phyloP scores from a whole-genome alignment of 2,113 vertebrate species.

The Thalassarche chlororhynchos region DNA sequence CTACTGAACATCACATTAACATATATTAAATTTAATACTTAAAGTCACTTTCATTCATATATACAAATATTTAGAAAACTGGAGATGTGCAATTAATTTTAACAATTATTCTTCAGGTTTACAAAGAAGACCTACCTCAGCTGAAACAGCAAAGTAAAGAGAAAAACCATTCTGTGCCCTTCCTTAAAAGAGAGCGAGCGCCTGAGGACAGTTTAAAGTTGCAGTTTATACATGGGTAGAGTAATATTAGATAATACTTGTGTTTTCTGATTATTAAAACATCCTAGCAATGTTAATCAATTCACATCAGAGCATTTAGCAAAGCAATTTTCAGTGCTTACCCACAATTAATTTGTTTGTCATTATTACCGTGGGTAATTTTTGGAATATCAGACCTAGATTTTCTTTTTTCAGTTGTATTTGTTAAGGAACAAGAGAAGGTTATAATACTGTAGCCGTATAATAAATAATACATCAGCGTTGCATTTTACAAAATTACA shows the following conservation, averaged over 20 bases:
- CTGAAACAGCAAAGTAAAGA: slow-evolving; percentile 90
- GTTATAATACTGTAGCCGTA: background rate
- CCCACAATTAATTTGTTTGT: background rate
- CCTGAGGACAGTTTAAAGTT: slow-evolving; percentile 92
- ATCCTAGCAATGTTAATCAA: background rate
- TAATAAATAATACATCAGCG: background rate
- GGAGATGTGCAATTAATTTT: background rate
- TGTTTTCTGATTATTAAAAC: background rate
- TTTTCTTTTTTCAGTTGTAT: background rate
- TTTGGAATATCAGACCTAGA: background rate
- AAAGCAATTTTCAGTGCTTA: background rate
- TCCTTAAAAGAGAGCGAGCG: slow-evolving; percentile 89
- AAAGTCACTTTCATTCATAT: background rate
- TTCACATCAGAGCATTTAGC: background rate
- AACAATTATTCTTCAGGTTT: slow-evolving; percentile 82
- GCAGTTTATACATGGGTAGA: slow-evolving; percentile 95
- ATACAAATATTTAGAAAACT: background rate
- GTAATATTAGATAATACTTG: background rate
- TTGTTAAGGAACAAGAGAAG: background rate
- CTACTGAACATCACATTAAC: background rate
- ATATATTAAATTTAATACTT: background rate
- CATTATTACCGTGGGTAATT: background rate
- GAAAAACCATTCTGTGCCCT: slow-evolving; percentile 88
- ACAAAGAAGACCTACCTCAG: slow-evolving; percentile 98
- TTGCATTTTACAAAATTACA: background rate